These are phyloP conservation scores for Phalanger gymnotis DNA, from an alignment of 2,797 vertebrate genomes.

Conservation along the genomic window DNA sequence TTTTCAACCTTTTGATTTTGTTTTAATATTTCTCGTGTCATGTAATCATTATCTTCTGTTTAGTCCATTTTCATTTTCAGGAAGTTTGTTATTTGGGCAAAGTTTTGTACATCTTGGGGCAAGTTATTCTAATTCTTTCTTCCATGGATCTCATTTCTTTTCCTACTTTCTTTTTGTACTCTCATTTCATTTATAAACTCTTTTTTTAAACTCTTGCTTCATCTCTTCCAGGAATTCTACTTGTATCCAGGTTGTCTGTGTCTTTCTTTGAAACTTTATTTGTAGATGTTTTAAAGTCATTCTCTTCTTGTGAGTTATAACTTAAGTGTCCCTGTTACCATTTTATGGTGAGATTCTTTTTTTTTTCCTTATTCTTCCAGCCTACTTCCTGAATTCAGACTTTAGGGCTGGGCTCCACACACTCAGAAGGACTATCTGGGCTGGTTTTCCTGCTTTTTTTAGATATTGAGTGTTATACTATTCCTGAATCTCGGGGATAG, in stretches of 20 bases:
- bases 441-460: neutral
- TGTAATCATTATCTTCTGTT: neutral
- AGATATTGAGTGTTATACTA: neutral
- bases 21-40: neutral
- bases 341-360: neutral
- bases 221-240: neutral
- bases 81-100: neutral
- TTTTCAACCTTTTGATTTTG: neutral
- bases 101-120: neutral
- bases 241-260: neutral
- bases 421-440: neutral
- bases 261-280: neutral
- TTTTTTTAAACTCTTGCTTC: neutral
- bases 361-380: neutral
- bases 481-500: neutral
- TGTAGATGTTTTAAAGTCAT: neutral
- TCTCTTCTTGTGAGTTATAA: neutral
- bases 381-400: neutral
- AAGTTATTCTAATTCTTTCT: neutral
- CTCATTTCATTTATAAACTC: neutral
- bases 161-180: neutral
- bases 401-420: neutral
- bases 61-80: neutral
- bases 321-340: neutral
- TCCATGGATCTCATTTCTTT: neutral